phyloP scores from a whole-genome alignment of 2,888 invertebrate genomes.

The Lysandra coridon region DNA sequence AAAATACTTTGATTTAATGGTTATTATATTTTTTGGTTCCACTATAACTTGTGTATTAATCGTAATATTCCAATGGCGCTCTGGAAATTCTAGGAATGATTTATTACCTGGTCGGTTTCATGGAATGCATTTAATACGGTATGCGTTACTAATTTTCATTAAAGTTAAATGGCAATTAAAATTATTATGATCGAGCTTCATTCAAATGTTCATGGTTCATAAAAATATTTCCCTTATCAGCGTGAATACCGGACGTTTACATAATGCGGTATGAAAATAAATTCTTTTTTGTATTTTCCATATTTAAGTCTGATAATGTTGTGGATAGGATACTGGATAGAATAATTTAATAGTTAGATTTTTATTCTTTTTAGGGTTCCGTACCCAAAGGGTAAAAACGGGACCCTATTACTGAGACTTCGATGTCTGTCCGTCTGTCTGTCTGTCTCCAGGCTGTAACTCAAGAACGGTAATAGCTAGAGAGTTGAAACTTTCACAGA shows the following conservation, averaged over 20 bases:
- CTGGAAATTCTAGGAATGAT: slow-evolving; percentile 6
- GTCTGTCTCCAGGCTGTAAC: too few species aligned
- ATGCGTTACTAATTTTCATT: slow-evolving; percentile 22
- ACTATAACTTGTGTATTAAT: neutral
- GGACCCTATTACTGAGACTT: too few species aligned
- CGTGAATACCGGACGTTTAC: slow-evolving; percentile 6
- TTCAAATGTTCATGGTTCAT: slow-evolving; percentile 8
- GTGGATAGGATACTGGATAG: neutral
- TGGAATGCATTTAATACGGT: slow-evolving; percentile 18
- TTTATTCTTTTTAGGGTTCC: neutral
- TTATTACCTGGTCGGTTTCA: neutral
- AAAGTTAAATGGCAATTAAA: slow-evolving; percentile 25
- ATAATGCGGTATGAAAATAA: neutral
- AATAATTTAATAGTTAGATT: neutral
- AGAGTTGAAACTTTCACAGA: too few species aligned
- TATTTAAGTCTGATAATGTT: neutral
- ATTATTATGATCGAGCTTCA: slow-evolving; percentile 20
- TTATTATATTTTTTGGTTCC: neutral
- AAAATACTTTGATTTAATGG: neutral
- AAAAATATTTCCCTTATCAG: slow-evolving; percentile 9
- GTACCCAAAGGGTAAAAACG: too few species aligned
- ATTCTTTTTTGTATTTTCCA: neutral
- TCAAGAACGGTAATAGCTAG: too few species aligned
- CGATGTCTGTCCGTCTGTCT: too few species aligned
- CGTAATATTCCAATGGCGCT: neutral